Evolutionary conservation across 2,888 invertebrate genomes (phyloP), one percentile per base, ranked within the genome.

Genomic region (Candidula unifasciata): DNA sequence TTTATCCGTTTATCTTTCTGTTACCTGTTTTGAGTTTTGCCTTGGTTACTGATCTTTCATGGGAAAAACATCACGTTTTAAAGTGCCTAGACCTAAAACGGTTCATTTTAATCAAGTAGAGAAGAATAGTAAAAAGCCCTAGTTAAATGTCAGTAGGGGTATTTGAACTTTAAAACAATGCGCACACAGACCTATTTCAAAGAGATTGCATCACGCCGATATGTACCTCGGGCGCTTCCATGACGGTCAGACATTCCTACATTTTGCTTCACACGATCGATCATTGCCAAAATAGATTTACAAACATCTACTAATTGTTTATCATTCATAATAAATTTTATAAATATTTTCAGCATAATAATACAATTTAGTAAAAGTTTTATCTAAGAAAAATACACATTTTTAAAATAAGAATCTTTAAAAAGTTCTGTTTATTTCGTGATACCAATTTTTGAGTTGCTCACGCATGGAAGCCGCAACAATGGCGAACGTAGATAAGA

Each of bases 401-500:
- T 66, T 66, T n/a, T 68, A 30, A 16, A 13, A 8, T n/a, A 71
- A 10, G 37, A 44, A 18, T 37, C 24, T 8, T 24, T n/a, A n/a
- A 24, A 71, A 24, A 44, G 37, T 37, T n/a, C 24, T 44, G 44
- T 44, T 71, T 52, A 74, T 27, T 54, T 74, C 16, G 10, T 8
- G 44, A 73, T 74, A 0, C 54, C 54, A 74, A 1, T 74, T 74
- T 74, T 74, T 74, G 27, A 44, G 1, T 2, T 44, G 30, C 27
- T 24, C 30, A 3, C 16, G 18, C 77, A 52, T 54, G n/a, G 21
- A 57, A 60, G 77, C 64, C 64, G 64, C 64, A 73, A 80, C 24
- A 30, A 87, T 87, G 87, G 87, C 85, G 27, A 87, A 87, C 35
- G 57, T n/a, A 73, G 84, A 81, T 73, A 85, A 77, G 82, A 86